Evolutionary conservation across 2,888 invertebrate species (phyloP), one percentile per base, ranked within the genome.

Genomic region (Tenthredo distinguenda): DNA sequence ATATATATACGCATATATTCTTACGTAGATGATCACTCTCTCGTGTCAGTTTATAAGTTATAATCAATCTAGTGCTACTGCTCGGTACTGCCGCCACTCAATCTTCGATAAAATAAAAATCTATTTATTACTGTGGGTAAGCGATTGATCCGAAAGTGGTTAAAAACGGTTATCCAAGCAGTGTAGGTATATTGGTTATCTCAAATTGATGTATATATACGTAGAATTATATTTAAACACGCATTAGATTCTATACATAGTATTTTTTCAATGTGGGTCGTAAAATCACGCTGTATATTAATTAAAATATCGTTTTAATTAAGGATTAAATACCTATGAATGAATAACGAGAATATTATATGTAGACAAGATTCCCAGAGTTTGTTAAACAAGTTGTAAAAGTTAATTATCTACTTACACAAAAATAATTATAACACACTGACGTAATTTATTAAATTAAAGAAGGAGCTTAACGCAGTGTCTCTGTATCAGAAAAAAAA

Each of bases 401-500:
- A 26, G 26, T 55, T 21, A 6, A 21, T 47, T 58, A 58, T 58
- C n/a, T 21, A 58, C 2, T 58, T 55, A 55, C 6, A 18, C 55
- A 55, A n/a, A n/a, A n/a, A n/a, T 55, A n/a, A 55, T 55, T 55
- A n/a, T 55, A n/a, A 55, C 55, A n/a, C 55, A n/a, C n/a, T 55
- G n/a, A 55, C 55, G 21, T 62, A 9, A 62, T 62, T 62, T 62
- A 26, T 62, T 0, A 26, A 26, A 62, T 62, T 26, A 0, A 26
- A 62, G 7, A 62, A 43, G 43, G 10, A 12, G 43, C 10, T 43
- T 43, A 43, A 43, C 12, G 10, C 43, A 12, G 43, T 12, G 43
- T 12, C 10, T 0, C 40, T 43, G 12, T 43, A 10, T 10, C 3
- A 18, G 18, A 50, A 15, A 15, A 15, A 18, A 50, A 50, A 55